Conservation (phyloP, 2,888 invertebrate species). For the Chorisops tibialis region DNA sequence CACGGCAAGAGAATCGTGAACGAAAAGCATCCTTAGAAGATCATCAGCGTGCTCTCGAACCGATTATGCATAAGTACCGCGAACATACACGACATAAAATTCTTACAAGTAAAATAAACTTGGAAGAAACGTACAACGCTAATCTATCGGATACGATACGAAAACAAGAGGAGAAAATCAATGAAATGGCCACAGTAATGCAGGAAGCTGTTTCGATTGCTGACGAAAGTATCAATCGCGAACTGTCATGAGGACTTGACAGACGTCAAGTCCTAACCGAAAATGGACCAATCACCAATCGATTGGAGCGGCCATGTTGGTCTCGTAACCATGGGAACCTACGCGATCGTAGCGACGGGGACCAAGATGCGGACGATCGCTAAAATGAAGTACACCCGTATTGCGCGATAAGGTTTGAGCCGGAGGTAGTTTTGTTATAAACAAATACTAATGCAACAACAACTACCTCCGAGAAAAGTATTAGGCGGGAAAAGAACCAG, state of each 20-base stretch:
- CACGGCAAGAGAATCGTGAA: slow-evolving; percentile 90
- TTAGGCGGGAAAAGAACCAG: background rate
- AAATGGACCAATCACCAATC: no score
- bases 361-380: no score
- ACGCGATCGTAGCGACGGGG: no score
- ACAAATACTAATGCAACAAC: no score
- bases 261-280: no score
- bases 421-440: no score
- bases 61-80: slow-evolving; percentile 96
- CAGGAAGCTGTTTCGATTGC: slow-evolving; percentile 80
- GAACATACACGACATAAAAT: slow-evolving; percentile 84
- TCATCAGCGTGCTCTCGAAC: slow-evolving; percentile 87
- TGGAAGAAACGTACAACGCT: slow-evolving; percentile 66
- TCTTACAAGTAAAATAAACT: slow-evolving; percentile 72
- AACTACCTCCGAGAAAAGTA: no score
- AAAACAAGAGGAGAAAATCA: slow-evolving; percentile 82
- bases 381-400: no score
- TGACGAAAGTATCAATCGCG: slow-evolving; percentile 70
- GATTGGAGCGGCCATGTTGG: no score
- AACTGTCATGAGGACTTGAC: no score
- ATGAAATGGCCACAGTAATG: slow-evolving; percentile 95
- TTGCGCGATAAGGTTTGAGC: no score
- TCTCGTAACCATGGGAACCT: no score
- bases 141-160: slow-evolving; percentile 60
- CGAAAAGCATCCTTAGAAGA: slow-evolving; percentile 88